Conservation (phyloP, 1,140 invertebrate species). For the Trachymyrmex cornetzi region DNA sequence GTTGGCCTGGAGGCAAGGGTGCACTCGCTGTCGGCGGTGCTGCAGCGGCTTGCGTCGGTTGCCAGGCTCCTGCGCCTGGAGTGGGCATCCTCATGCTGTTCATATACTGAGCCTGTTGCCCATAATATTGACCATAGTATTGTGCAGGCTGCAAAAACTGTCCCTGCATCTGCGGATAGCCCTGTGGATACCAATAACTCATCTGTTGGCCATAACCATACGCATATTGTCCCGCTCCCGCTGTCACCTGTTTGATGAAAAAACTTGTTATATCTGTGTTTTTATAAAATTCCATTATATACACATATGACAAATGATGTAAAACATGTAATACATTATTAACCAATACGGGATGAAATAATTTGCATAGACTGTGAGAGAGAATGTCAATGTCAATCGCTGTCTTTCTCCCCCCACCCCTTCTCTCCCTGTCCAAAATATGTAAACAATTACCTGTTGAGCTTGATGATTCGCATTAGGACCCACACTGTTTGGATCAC, state of each 20-base stretch:
- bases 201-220: constrained; percentile 91
- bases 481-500: constrained; percentile 90
- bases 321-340: neutral
- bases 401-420: too few relatives aligned
- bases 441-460: constrained; percentile 84
- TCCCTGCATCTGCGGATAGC: constrained; percentile 88
- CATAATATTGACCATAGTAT: constrained; percentile 88
- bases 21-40: constrained; percentile 86
- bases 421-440: too few relatives aligned
- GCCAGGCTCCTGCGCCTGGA: constrained; percentile 87
- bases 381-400: too few relatives aligned
- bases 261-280: neutral
- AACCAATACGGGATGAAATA: neutral
- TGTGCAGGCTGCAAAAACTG: constrained; percentile 84
- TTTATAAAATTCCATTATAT: neutral
- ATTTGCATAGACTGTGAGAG: neutral
- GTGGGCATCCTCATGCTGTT: constrained; percentile 87
- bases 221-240: constrained; percentile 88
- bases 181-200: constrained; percentile 93
- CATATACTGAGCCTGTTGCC: constrained; percentile 86
- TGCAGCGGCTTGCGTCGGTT: constrained; percentile 86
- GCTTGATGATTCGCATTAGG: constrained; percentile 87
- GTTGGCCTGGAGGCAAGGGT: constrained; percentile 86
- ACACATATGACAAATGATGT: neutral
- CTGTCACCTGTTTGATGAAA: constrained; percentile 78